Conservation (phyloP, 64 coral and sea anemone genomes). For the Catalaphyllia jardinei region DNA sequence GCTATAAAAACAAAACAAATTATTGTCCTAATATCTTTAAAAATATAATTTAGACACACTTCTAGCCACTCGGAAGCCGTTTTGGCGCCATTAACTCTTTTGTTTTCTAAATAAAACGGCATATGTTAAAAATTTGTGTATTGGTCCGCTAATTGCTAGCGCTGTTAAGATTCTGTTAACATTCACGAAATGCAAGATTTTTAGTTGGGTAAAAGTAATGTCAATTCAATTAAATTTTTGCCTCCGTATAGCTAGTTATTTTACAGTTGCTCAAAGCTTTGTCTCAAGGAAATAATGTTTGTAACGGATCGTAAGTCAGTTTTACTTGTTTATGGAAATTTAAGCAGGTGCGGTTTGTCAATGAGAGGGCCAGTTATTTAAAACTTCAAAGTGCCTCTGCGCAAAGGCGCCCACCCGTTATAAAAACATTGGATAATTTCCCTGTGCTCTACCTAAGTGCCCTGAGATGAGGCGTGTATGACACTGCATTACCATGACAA, state of each 20-base stretch:
- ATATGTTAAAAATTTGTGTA: slow-evolving; percentile 1
- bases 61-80: background rate
- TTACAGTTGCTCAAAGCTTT: background rate
- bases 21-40: slow-evolving; percentile 22
- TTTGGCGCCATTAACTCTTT: background rate
- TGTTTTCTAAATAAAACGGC: background rate
- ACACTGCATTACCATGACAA: slow-evolving; percentile 28
- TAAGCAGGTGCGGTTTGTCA: slow-evolving; percentile 1
- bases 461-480: slow-evolving; percentile 8
- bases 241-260: background rate
- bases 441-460: slow-evolving; percentile 13
- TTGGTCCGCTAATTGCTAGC: background rate
- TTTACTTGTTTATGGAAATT: slow-evolving; percentile 18
- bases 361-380: background rate
- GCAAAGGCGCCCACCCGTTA: background rate
- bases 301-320: background rate
- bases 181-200: background rate
- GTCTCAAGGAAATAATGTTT: slow-evolving; percentile 4
- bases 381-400: slow-evolving; percentile 15
- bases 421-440: slow-evolving; percentile 1
- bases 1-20: slow-evolving; percentile 10
- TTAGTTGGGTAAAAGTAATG: background rate
- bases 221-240: background rate
- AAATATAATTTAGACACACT: slow-evolving; percentile 10
- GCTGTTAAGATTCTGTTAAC: no score